phyloP scores from a whole-genome alignment of 2,888 invertebrate species.

The Apantesis nais region DNA sequence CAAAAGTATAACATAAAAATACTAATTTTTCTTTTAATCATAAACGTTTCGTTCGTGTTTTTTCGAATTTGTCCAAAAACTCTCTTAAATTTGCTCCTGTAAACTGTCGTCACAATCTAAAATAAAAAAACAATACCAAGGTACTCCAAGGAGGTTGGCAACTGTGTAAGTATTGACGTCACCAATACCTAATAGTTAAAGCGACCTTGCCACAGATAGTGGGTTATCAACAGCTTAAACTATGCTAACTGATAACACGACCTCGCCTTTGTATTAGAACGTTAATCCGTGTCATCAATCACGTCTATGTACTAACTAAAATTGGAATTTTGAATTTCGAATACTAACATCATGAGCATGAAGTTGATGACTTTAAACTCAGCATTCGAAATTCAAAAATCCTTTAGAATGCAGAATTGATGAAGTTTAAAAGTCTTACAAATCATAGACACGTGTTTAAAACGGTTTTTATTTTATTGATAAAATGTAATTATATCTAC shows the following conservation, averaged over 20 bases:
- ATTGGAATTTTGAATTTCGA: not conserved
- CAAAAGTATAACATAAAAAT: too few relatives aligned
- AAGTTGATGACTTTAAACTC: not conserved
- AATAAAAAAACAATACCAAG: not conserved
- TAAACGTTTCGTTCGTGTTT: not conserved
- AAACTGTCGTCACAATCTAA: not conserved
- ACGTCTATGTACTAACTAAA: not conserved
- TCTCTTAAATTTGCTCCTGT: not conserved
- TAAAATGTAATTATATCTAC: too few relatives aligned
- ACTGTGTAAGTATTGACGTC: constrained; percentile 29
- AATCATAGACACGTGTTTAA: not conserved
- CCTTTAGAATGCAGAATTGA: not conserved
- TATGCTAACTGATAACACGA: constrained; percentile 40
- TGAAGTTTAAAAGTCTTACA: not conserved
- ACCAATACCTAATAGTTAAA: constrained; percentile 41
- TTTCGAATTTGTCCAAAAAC: not conserved
- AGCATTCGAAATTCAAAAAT: not conserved
- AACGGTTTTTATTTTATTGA: too few relatives aligned
- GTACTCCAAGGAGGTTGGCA: constrained; percentile 3
- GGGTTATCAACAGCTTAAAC: constrained; percentile 51
- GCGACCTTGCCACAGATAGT: constrained; percentile 46
- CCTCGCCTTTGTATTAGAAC: constrained; percentile 26
- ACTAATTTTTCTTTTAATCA: too few relatives aligned
- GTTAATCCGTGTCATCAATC: constrained; percentile 17
- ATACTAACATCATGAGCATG: too few relatives aligned